phyloP scores from a whole-genome alignment of 2,888 invertebrate species.

The Cryptus armator region DNA sequence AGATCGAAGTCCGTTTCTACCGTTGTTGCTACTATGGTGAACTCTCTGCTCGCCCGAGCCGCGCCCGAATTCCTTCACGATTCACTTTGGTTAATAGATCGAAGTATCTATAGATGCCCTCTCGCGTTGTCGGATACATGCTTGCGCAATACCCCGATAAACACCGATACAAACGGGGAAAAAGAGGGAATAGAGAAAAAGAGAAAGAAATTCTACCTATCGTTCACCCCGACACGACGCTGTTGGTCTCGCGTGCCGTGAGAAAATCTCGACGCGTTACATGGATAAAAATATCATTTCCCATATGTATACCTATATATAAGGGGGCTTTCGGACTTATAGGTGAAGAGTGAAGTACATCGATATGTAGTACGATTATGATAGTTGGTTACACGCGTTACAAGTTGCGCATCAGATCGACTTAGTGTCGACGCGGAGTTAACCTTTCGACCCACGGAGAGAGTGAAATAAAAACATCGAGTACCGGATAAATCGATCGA shows the following conservation, averaged over 20 bases:
- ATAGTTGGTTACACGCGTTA: background rate
- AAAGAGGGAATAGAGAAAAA: background rate
- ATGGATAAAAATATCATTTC: conserved; percentile 25
- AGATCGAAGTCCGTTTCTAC: conserved; percentile 5
- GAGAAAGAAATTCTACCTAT: conserved; percentile 11
- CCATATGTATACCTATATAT: background rate
- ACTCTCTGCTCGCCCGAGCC: conserved; percentile 12
- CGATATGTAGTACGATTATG: background rate
- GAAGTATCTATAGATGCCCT: conserved; percentile 38
- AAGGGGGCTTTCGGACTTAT: background rate
- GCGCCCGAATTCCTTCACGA: conserved; percentile 59
- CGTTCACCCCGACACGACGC: conserved; percentile 14
- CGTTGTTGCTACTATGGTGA: background rate
- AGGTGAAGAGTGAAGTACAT: background rate
- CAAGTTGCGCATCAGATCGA: background rate
- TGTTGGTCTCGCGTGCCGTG: conserved; percentile 34
- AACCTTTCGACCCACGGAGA: background rate
- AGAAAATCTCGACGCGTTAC: conserved; percentile 43
- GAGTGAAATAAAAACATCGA: background rate
- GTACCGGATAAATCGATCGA: background rate
- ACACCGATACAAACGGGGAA: background rate
- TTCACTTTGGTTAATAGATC: conserved; percentile 48
- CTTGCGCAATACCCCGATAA: conserved; percentile 43
- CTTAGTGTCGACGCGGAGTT: background rate
- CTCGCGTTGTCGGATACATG: conserved; percentile 14